Base-by-base conservation (phyloP, 2,888 invertebrate species). In the Monochamus alternatus region DNA sequence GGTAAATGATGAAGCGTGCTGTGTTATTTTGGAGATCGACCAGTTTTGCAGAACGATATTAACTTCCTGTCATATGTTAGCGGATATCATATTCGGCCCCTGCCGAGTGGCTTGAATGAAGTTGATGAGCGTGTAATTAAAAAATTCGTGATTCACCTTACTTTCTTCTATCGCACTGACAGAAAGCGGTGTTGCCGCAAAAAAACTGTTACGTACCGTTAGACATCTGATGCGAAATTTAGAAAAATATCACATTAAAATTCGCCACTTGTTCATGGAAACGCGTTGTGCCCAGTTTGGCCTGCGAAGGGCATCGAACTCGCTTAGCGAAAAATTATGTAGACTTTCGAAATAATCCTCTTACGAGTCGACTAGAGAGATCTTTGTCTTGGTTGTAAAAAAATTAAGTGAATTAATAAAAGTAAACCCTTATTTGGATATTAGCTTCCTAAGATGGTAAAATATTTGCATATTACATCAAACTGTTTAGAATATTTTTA, bases 21-120 rank as follows among this genome's bases (percentile, higher is more conserved):
- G 7, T 47, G 9, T 47, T 47, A 8, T 9, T 47, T 47, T 47
- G 9, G 7, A 10, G 44, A 44, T 9, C 10, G 9, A 9, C 12
- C 47, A 47, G 9, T 47, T 47, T 47, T 47, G 47, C 47, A 12
- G 10, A 47, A 47, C 9, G 14, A 14, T n/a, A 12, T 55, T 55
- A 55, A 14, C 14, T 55, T 14, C 14, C n/a, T 14, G 14, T n/a
- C 47, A 47, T 47, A 8, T 44, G 9, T 44, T 44, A 44, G 44
- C 44, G 44, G 9, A 9, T 9, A 5, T 10, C 47, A 47, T 7
- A 8, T 9, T 12, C 3, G 12, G 9, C 47, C 10, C 10, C 12
- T 47, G 47, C 12, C 47, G 9, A 3, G 10, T 47, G 12, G 0
- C 47, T 47, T 47, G 47, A 84, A 87, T 77, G 80, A 81, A 83